Conservation (phyloP, 1,140 invertebrate genomes). For the Solenopsis invicta region DNA sequence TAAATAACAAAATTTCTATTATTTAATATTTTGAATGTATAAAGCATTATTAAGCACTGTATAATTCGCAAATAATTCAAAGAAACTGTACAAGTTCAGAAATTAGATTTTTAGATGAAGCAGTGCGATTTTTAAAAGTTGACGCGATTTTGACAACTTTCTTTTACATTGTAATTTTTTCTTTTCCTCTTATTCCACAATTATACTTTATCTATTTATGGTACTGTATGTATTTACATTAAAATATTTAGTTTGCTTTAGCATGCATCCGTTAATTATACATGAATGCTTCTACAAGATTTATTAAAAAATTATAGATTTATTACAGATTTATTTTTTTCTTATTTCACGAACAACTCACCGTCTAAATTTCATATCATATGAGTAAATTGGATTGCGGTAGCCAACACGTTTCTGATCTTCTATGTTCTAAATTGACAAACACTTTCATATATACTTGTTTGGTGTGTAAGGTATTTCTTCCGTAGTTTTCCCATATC, state of each 20-base stretch:
- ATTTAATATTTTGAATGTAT: too few relatives aligned
- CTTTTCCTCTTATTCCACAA: not conserved
- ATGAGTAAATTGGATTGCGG: slow-evolving; percentile 55
- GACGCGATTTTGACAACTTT: too few relatives aligned
- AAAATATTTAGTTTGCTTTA: not conserved
- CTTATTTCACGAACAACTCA: not conserved
- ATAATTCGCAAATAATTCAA: too few relatives aligned
- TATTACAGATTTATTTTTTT: slow-evolving; percentile 15
- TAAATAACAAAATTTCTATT: too few relatives aligned
- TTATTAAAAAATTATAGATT: slow-evolving; percentile 12
- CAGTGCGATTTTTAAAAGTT: too few relatives aligned
- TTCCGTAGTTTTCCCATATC: slow-evolving; percentile 29
- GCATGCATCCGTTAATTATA: not conserved
- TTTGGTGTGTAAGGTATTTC: slow-evolving; percentile 26
- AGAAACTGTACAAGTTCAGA: too few relatives aligned
- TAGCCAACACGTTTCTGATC: slow-evolving; percentile 34
- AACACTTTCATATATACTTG: slow-evolving; percentile 51
- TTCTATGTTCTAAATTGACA: slow-evolving; percentile 54
- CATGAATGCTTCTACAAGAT: not conserved
- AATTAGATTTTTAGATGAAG: too few relatives aligned
- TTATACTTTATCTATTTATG: not conserved
- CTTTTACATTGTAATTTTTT: not conserved
- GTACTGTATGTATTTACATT: not conserved
- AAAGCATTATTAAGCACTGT: too few relatives aligned
- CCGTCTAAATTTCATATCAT: slow-evolving; percentile 26